These are phyloP conservation scores for Sylvia atricapilla DNA, from an alignment of 2,113 vertebrate species.

Conservation along the genomic window DNA sequence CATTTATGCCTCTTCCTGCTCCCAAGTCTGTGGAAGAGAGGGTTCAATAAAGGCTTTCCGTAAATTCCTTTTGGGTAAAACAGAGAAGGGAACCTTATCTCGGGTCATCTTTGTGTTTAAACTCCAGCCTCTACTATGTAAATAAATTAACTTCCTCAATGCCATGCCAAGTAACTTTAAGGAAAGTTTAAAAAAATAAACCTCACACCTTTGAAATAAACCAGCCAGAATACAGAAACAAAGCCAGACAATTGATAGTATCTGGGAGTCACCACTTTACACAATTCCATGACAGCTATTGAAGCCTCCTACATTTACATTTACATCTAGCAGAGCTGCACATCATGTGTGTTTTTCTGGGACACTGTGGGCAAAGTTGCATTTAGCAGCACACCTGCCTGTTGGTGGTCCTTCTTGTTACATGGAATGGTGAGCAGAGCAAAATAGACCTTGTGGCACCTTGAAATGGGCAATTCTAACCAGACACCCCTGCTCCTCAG, in stretches of 20 bases:
- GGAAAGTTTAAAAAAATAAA: neutral
- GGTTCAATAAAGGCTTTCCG: neutral
- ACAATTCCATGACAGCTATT: neutral
- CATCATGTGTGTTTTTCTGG: neutral
- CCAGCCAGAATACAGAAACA: neutral
- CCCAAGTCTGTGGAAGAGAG: neutral
- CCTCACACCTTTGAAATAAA: neutral
- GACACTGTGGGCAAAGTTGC: neutral
- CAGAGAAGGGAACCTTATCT: neutral
- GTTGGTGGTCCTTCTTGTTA: neutral
- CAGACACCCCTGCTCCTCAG: neutral
- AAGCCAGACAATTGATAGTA: neutral
- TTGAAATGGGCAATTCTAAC: neutral
- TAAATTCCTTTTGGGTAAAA: neutral
- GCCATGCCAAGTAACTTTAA: neutral
- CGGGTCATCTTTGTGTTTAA: neutral
- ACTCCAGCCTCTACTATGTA: neutral
- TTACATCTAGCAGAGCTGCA: neutral
- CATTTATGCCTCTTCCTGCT: neutral
- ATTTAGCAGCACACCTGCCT: neutral
- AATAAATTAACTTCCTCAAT: slow-evolving; percentile 13
- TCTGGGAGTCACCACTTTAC: neutral
- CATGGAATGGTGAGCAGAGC: neutral
- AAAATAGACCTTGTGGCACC: neutral
- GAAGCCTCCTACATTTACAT: neutral